These are phyloP conservation scores for Petaurus breviceps DNA, from an alignment of 2,113 vertebrate genomes.

Conservation along the genomic window DNA sequence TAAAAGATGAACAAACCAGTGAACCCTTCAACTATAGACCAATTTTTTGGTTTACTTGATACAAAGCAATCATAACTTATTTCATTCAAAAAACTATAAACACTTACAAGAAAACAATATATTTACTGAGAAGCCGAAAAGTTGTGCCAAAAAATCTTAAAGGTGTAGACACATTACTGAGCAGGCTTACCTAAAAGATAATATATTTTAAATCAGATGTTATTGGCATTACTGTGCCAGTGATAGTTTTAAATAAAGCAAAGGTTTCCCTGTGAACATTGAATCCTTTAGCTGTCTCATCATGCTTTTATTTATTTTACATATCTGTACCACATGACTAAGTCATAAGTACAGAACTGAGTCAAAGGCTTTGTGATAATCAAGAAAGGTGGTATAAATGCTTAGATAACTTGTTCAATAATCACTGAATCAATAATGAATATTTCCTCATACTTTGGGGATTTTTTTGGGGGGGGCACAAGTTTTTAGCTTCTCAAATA, in stretches of 20 bases:
- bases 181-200: background rate
- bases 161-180: background rate
- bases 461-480: too few relatives aligned
- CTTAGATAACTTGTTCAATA: too few relatives aligned
- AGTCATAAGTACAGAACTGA: background rate
- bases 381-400: background rate
- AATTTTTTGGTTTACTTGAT: background rate
- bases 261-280: background rate
- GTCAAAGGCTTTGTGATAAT: background rate
- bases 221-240: background rate
- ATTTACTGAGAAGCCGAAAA: background rate
- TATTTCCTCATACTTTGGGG: too few relatives aligned
- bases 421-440: too few relatives aligned
- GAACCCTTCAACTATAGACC: background rate
- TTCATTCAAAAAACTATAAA: background rate
- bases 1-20: background rate
- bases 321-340: background rate
- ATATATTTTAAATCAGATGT: background rate
- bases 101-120: background rate
- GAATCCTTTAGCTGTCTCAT: background rate
- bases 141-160: background rate
- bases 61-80: background rate
- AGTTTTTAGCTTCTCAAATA: too few relatives aligned
- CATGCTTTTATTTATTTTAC: background rate
- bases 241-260: background rate